A percentile compares a stretch with the other conserved stretches of the same genome.
Conservation (phyloP, 2,113 vertebrate genomes). For the Chloropsis cyanopogon region DNA sequence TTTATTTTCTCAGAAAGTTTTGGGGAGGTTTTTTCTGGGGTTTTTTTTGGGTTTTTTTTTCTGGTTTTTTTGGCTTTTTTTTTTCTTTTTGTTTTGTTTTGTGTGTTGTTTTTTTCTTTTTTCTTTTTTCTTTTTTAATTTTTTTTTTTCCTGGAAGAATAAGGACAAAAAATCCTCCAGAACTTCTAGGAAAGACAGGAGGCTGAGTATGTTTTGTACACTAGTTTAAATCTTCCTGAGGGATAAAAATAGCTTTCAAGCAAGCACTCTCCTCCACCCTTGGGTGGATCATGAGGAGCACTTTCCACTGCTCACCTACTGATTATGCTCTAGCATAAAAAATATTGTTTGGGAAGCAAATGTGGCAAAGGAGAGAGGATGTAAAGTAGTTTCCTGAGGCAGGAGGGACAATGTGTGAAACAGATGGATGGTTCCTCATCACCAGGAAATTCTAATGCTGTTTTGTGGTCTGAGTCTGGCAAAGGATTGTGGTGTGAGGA, state of each 20-base stretch:
- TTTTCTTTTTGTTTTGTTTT: no score
- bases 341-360: background rate
- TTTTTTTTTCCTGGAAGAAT: background rate
- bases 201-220: background rate
- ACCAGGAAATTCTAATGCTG: background rate
- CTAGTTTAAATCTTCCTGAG: background rate
- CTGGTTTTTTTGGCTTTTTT: no score
- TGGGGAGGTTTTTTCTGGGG: no score
- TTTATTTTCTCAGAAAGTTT: background rate
- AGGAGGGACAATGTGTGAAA: background rate
- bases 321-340: background rate
- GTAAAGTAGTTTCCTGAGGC: background rate
- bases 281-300: background rate
- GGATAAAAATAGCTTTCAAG: background rate
- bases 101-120: no score
- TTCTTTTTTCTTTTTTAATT: no score
- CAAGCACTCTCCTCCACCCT: background rate
- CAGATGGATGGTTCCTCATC: background rate
- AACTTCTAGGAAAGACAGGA: background rate
- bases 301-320: background rate
- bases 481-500: background rate
- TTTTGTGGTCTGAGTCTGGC: background rate
- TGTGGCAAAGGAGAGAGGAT: background rate
- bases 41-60: background rate
- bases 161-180: background rate